Evolutionary conservation across 2,888 invertebrate species (phyloP).

Genomic region (Perizoma flavofasciatum): DNA sequence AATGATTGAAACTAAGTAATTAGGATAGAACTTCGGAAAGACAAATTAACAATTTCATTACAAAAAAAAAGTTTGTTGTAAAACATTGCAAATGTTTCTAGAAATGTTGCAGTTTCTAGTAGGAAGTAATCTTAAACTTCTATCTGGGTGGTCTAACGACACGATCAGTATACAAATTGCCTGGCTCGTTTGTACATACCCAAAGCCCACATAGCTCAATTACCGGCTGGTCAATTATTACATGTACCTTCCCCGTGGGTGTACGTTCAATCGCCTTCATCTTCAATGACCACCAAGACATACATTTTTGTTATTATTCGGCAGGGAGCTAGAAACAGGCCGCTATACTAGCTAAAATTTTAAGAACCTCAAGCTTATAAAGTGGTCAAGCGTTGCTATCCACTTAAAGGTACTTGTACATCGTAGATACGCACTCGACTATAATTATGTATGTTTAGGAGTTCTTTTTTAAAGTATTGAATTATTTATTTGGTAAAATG

Average conservation of each 20-base stretch:
- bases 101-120: slow-evolving; percentile 16
- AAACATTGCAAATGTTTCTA: neutral
- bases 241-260: slow-evolving; percentile 62
- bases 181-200: slow-evolving; percentile 56
- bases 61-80: neutral
- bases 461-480: slow-evolving; percentile 54
- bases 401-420: slow-evolving; percentile 37
- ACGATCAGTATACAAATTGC: slow-evolving; percentile 59
- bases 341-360: neutral
- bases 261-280: slow-evolving; percentile 30
- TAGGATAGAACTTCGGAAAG: too few species aligned
- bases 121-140: slow-evolving; percentile 38
- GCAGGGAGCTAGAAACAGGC: neutral
- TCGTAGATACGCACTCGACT: slow-evolving; percentile 40
- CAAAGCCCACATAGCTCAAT: slow-evolving; percentile 60
- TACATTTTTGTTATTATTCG: neutral
- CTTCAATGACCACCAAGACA: slow-evolving; percentile 1
- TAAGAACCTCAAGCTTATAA: neutral
- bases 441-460: slow-evolving; percentile 61
- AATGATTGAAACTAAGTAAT: too few species aligned
- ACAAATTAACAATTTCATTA: too few species aligned
- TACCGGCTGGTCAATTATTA: slow-evolving; percentile 66
- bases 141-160: slow-evolving; percentile 64
- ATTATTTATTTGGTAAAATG: slow-evolving; percentile 57
- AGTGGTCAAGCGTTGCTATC: slow-evolving; percentile 19